Evolutionary conservation across 2,113 vertebrate genomes (phyloP).

Genomic region (Alethe diademata): DNA sequence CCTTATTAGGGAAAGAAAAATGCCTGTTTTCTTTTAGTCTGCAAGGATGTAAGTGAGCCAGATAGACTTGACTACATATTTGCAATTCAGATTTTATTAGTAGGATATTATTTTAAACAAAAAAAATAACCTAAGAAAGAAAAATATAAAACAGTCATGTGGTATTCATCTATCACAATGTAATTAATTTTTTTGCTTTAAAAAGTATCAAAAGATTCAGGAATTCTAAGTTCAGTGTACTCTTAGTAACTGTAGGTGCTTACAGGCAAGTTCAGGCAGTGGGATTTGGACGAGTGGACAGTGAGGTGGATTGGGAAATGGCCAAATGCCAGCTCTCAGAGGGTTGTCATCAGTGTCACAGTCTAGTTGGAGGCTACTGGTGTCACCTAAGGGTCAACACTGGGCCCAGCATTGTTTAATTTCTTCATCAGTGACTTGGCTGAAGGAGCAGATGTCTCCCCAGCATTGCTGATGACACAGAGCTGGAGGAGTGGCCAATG

Average conservation of each 20-base stretch:
- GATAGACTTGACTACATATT: background rate
- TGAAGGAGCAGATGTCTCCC: background rate
- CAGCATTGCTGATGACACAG: background rate
- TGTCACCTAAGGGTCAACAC: background rate
- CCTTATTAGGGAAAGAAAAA: background rate
- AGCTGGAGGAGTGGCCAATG: background rate
- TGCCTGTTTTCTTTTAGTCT: background rate
- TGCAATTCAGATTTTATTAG: background rate
- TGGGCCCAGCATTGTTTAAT: background rate
- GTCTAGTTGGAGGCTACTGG: background rate
- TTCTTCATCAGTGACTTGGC: background rate
- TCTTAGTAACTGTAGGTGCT: background rate
- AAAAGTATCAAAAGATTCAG: background rate
- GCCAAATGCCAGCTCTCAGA: background rate
- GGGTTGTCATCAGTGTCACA: background rate
- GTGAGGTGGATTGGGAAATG: background rate
- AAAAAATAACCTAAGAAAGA: background rate
- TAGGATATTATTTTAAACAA: background rate
- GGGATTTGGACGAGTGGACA: fast-evolving
- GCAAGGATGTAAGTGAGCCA: background rate
- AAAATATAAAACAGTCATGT: background rate
- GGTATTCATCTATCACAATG: background rate
- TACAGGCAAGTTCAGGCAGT: background rate
- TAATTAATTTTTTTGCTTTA: background rate
- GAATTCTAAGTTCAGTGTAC: background rate